Evolutionary conservation across 1,140 invertebrate genomes (phyloP).

Genomic region (Drosophila simulans): DNA sequence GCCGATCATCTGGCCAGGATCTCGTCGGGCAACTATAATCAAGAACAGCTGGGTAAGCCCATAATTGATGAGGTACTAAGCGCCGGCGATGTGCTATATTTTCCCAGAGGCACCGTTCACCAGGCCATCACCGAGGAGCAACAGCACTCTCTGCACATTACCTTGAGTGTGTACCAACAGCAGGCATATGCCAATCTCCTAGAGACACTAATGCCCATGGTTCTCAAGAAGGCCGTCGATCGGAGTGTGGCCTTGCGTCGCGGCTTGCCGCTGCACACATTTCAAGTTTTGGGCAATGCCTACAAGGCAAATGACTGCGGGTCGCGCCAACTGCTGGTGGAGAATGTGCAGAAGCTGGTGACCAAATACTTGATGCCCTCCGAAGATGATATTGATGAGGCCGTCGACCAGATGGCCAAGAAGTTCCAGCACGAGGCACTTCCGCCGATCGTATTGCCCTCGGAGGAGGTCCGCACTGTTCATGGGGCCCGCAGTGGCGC

Average conservation of each 20-base stretch:
- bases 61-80: constrained; percentile 91
- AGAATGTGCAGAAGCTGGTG: constrained; percentile 86
- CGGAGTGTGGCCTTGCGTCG: constrained; percentile 90
- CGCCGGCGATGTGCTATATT: constrained; percentile 96
- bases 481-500: constrained; percentile 89
- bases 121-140: constrained; percentile 91
- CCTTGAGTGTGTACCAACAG: constrained; percentile 95
- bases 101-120: constrained; percentile 96
- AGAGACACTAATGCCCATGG: constrained; percentile 91
- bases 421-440: constrained; percentile 94
- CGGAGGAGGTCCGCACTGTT: constrained; percentile 89
- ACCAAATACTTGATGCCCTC: constrained; percentile 39
- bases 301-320: constrained; percentile 86
- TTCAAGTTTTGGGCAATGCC: constrained; percentile 89
- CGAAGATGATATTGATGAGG: constrained; percentile 91
- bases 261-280: constrained; percentile 93
- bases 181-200: constrained; percentile 96
- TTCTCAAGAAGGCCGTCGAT: constrained; percentile 90
- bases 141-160: constrained; percentile 95
- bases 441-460: constrained; percentile 90
- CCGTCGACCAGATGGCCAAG: constrained; percentile 93
- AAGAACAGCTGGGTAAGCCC: constrained; percentile 91
- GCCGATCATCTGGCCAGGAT: constrained; percentile 90
- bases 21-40: constrained; percentile 93
- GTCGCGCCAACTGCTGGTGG: constrained; percentile 86